Conservation (phyloP, 2,113 vertebrate genomes). For the Seriola quinqueradiata region DNA sequence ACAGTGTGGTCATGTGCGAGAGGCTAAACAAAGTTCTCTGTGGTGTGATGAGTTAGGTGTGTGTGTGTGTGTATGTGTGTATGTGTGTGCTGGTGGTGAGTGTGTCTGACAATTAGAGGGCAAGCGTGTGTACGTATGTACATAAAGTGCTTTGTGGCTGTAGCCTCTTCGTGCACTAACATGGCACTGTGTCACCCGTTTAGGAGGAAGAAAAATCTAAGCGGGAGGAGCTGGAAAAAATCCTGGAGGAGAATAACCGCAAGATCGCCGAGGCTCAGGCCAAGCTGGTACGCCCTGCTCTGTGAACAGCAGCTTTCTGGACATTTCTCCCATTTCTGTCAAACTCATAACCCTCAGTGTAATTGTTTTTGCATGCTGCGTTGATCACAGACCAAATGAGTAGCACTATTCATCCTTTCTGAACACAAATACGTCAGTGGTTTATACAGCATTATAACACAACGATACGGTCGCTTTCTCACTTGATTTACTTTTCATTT, state of each 20-base stretch:
- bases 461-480: not conserved
- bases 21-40: constrained; percentile 64
- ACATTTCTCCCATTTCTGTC: not conserved
- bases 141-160: constrained; percentile 33
- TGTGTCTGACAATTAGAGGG: constrained; percentile 40
- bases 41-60: constrained; percentile 40
- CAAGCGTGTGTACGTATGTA: constrained; percentile 13
- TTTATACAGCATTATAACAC: not conserved
- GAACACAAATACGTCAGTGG: not conserved
- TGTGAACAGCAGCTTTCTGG: not conserved
- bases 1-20: constrained; percentile 57
- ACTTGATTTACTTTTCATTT: not conserved
- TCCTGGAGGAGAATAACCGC: constrained; percentile 99
- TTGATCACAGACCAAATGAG: not conserved
- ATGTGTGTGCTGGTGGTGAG: constrained; percentile 21
- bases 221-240: constrained; percentile 99
- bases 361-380: not conserved
- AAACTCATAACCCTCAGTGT: not conserved
- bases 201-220: constrained; percentile 99
- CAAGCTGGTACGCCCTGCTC: constrained; percentile 91
- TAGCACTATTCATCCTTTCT: not conserved
- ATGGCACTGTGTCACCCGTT: constrained; percentile 92
- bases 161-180: constrained; percentile 87
- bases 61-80: constrained; percentile 4
- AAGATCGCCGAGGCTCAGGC: constrained; percentile 99